phyloP scores from a whole-genome alignment of 1,140 invertebrate genomes.

The Drosophila ananassae region DNA sequence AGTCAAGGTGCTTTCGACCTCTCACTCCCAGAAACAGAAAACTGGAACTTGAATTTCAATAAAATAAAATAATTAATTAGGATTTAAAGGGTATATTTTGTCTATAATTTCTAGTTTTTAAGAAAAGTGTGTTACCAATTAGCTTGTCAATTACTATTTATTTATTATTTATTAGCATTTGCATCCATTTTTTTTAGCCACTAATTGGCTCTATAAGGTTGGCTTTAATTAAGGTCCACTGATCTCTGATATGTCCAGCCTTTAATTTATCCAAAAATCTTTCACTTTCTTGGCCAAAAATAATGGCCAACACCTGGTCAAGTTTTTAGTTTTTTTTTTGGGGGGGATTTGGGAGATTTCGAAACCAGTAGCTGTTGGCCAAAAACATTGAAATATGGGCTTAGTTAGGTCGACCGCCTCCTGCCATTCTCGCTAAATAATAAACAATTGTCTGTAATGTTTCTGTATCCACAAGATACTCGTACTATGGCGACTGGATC shows the following conservation, averaged over 20 bases:
- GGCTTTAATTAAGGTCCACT: conserved; percentile 21
- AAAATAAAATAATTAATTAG: no score
- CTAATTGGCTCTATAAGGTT: conserved; percentile 5
- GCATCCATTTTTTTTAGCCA: not conserved
- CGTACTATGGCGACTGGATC: not conserved
- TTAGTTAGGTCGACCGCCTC: conserved; percentile 18
- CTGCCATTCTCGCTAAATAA: conserved; percentile 33
- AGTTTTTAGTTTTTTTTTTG: not conserved
- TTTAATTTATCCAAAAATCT: conserved; percentile 20
- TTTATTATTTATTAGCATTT: conserved; percentile 21
- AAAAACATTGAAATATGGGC: conserved; percentile 40
- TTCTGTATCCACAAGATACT: conserved; percentile 16
- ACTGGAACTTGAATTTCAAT: conserved; percentile 1
- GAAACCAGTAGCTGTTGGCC: conserved; percentile 3
- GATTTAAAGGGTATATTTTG: no score
- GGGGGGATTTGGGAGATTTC: not conserved
- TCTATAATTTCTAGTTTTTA: not conserved
- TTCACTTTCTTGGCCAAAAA: conserved; percentile 23
- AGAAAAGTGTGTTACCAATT: conserved; percentile 25
- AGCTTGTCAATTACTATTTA: conserved; percentile 13
- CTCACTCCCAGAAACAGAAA: conserved; percentile 4
- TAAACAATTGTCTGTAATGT: conserved; percentile 30
- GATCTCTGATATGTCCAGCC: conserved; percentile 13
- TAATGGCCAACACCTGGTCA: conserved; percentile 34
- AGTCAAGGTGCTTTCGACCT: conserved; percentile 37